phyloP scores from a whole-genome alignment of 2,797 vertebrate genomes.

The Pseudomugil tenellus region DNA sequence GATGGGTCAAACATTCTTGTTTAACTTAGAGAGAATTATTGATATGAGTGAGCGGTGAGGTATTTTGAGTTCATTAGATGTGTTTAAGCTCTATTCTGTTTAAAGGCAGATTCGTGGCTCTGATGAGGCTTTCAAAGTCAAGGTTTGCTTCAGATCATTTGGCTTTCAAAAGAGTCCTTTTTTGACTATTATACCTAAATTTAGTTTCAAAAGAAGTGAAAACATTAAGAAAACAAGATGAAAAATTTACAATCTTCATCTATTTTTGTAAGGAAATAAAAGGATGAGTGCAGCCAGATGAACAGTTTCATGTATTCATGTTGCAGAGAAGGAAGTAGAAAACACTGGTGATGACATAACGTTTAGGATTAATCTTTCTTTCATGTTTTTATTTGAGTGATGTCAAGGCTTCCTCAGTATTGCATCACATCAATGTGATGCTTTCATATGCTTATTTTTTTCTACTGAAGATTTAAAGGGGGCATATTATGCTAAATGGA shows the following conservation, averaged over 20 bases:
- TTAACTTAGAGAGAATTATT: conserved; percentile 44
- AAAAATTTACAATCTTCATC: background rate
- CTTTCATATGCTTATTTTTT: conserved; percentile 16
- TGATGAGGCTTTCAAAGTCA: background rate
- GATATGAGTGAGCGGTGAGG: conserved; percentile 12
- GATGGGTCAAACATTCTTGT: conserved; percentile 12
- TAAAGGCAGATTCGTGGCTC: background rate
- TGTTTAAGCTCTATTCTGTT: background rate
- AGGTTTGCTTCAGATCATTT: background rate
- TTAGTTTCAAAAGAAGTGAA: background rate
- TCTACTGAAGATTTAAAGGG: too few relatives aligned
- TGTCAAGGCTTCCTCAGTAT: conserved; percentile 4
- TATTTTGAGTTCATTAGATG: background rate
- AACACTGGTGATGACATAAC: background rate
- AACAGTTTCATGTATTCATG: conserved; percentile 17
- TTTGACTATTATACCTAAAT: background rate
- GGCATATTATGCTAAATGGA: too few relatives aligned
- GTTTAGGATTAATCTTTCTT: conserved; percentile 15
- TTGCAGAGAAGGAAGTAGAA: background rate
- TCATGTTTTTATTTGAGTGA: conserved; percentile 20
- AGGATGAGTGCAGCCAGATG: background rate
- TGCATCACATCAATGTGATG: conserved; percentile 6
- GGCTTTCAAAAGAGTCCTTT: too few relatives aligned
- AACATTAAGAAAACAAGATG: background rate
- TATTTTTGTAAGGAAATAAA: background rate